phyloP scores from a whole-genome alignment of 2,113 vertebrate species.

The Onychostruthus taczanowskii region DNA sequence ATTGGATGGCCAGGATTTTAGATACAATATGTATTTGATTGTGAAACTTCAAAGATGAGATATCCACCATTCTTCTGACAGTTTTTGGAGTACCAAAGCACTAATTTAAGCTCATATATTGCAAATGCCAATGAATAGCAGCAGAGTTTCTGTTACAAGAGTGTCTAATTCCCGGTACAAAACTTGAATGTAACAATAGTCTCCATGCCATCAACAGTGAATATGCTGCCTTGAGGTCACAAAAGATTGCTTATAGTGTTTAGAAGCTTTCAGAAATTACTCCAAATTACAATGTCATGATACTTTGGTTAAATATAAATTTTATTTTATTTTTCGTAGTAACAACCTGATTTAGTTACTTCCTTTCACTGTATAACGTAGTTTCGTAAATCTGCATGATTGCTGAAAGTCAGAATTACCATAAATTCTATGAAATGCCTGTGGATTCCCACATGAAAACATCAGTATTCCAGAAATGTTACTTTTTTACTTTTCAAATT shows the following conservation, averaged over 20 bases:
- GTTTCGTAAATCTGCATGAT: neutral
- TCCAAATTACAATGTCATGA: neutral
- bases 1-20: neutral
- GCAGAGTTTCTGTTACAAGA: neutral
- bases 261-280: neutral
- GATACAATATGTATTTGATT: neutral
- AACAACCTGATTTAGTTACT: neutral
- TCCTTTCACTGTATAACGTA: neutral
- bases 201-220: neutral
- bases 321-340: neutral
- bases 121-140: neutral
- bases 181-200: neutral
- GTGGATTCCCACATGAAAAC: neutral
- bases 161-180: neutral
- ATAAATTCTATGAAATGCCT: neutral
- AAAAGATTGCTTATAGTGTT: neutral
- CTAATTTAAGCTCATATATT: neutral
- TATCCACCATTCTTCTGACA: neutral
- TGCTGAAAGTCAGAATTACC: neutral
- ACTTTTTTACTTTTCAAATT: neutral
- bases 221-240: neutral
- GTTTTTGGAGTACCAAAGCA: neutral
- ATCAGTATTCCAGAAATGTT: neutral
- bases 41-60: neutral
- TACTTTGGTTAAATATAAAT: neutral